Evolutionary conservation across 2,888 invertebrate species (phyloP).

Genomic region (Metallyticus violacea): DNA sequence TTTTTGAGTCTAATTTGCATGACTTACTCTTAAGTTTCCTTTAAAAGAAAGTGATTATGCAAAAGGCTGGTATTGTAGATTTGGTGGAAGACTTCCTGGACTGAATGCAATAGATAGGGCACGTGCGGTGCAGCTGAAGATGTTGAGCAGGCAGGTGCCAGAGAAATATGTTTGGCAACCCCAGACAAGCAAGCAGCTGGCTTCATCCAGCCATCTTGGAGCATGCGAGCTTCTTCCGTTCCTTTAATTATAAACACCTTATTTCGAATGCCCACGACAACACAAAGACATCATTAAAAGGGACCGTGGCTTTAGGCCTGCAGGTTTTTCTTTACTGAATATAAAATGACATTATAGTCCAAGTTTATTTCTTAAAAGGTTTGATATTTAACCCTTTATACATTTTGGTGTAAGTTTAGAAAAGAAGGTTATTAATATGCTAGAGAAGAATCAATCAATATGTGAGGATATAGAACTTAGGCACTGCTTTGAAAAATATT

Average conservation of each 20-base stretch:
- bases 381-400: no score
- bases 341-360: no score
- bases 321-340: no score
- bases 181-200: background rate
- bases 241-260: background rate
- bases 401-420: no score
- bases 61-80: background rate
- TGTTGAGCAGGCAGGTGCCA: background rate
- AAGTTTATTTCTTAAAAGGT: no score
- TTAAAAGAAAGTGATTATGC: background rate
- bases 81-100: background rate
- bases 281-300: background rate
- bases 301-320: no score
- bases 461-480: no score
- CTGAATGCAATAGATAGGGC: background rate
- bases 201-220: background rate
- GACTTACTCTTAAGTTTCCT: background rate
- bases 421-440: no score
- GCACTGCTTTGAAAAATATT: no score
- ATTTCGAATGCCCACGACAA: background rate
- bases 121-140: background rate
- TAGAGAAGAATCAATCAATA: no score
- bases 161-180: background rate
- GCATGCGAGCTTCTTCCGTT: background rate
- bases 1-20: background rate